These are phyloP conservation scores for Muricea muricata DNA, from an alignment of 92 coral and sea anemone genomes.

Conservation along the genomic window DNA sequence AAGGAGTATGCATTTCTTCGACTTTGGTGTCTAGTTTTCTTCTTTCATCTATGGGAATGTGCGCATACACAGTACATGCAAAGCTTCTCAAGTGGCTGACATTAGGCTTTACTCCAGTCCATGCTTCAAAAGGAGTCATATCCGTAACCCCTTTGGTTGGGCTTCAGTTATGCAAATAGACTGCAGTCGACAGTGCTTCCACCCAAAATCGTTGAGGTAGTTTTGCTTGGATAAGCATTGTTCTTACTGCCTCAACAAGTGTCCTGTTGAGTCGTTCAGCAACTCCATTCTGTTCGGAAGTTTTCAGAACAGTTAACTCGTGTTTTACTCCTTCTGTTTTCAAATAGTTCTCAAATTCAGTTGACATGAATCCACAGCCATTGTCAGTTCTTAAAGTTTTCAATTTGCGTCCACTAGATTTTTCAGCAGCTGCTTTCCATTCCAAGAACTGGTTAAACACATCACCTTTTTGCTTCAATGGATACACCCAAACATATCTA, in stretches of 20 bases:
- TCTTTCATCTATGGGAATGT: slow-evolving; percentile 67
- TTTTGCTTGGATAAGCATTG: slow-evolving; percentile 62
- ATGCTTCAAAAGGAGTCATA: slow-evolving; percentile 57
- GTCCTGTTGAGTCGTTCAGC: slow-evolving; percentile 61
- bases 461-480: slow-evolving; percentile 62
- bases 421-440: slow-evolving; percentile 69
- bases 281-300: slow-evolving; percentile 58
- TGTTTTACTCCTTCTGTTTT: slow-evolving; percentile 61
- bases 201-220: slow-evolving; percentile 71
- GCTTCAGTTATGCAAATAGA: slow-evolving; percentile 54
- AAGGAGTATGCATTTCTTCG: slow-evolving; percentile 60
- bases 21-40: slow-evolving; percentile 69
- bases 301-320: slow-evolving; percentile 57
- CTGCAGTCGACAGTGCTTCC: slow-evolving; percentile 64
- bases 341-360: slow-evolving; percentile 57
- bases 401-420: slow-evolving; percentile 57
- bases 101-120: slow-evolving; percentile 64
- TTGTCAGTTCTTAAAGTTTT: slow-evolving; percentile 67
- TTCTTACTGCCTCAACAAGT: slow-evolving; percentile 52
- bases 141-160: slow-evolving; percentile 43
- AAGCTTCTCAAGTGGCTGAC: slow-evolving; percentile 53
- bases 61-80: slow-evolving; percentile 74
- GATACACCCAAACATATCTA: slow-evolving; percentile 65
- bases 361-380: slow-evolving; percentile 65
- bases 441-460: slow-evolving; percentile 57